Evolutionary conservation across 2,113 vertebrate genomes (phyloP).

Genomic region (Semicossyphus pulcher): DNA sequence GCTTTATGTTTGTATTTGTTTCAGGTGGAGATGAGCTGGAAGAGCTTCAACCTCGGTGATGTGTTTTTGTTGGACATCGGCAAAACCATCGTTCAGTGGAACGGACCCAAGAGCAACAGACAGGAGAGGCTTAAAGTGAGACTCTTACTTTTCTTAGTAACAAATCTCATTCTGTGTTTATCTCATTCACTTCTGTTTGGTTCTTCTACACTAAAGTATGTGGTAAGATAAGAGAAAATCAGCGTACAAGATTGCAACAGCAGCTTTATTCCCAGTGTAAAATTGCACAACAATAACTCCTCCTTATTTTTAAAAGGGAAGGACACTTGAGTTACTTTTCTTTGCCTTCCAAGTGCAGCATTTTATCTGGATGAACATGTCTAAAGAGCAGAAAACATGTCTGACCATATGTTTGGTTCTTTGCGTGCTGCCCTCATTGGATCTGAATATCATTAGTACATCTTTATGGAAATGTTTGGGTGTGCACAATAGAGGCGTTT

Average conservation of each 20-base stretch:
- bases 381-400: no score
- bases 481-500: no score
- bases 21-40: slow-evolving; percentile 90
- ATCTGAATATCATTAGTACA: slow-evolving; percentile 7
- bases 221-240: not conserved
- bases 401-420: no score
- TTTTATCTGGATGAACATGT: no score
- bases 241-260: not conserved
- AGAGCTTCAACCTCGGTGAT: slow-evolving; percentile 89
- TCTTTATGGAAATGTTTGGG: no score
- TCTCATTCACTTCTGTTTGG: no score
- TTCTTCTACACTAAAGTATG: no score
- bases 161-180: no score
- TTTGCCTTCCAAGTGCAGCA: no score
- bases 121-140: slow-evolving; percentile 89
- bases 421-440: not conserved
- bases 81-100: slow-evolving; percentile 90
- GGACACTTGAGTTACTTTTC: no score
- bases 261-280: no score
- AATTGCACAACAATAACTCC: not conserved
- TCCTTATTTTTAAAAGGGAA: not conserved
- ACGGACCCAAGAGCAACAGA: slow-evolving; percentile 88
- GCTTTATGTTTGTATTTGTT: slow-evolving; percentile 24
- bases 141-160: not conserved
- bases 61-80: slow-evolving; percentile 91